Conservation (phyloP, 1,140 invertebrate species). For the Zaprionus nigranus region DNA sequence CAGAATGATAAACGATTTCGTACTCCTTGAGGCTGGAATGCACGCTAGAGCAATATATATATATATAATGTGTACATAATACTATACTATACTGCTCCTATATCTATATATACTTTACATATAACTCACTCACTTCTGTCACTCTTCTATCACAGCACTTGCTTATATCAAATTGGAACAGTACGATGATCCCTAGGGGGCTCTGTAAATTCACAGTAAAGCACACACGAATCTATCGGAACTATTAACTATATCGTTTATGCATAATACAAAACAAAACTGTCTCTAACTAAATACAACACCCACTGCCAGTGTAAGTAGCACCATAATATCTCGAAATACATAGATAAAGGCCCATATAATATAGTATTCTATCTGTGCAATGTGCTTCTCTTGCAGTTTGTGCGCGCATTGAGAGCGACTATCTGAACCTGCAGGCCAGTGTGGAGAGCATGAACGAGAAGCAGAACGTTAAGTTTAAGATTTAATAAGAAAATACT, state of each 20-base stretch:
- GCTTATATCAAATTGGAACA: constrained; percentile 84
- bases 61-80: neutral
- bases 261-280: constrained; percentile 10
- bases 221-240: constrained; percentile 60
- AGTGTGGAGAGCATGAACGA: constrained; percentile 72
- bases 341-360: neutral
- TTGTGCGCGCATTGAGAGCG: constrained; percentile 72
- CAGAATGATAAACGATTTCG: constrained; percentile 72
- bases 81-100: neutral
- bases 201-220: constrained; percentile 51
- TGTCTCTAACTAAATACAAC: constrained; percentile 18
- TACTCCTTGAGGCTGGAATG: constrained; percentile 39
- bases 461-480: constrained; percentile 79
- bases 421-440: constrained; percentile 66
- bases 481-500: constrained; percentile 53
- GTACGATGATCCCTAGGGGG: constrained; percentile 81
- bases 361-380: constrained; percentile 8
- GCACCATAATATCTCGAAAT: constrained; percentile 9
- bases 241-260: constrained; percentile 14
- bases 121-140: constrained; percentile 48
- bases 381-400: constrained; percentile 51
- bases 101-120: constrained; percentile 20
- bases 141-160: constrained; percentile 79
- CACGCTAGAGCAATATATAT: constrained; percentile 56
- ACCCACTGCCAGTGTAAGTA: constrained; percentile 71